phyloP scores from a whole-genome alignment of 64 coral and sea anemone genomes.

The Catalaphyllia jardinei region DNA sequence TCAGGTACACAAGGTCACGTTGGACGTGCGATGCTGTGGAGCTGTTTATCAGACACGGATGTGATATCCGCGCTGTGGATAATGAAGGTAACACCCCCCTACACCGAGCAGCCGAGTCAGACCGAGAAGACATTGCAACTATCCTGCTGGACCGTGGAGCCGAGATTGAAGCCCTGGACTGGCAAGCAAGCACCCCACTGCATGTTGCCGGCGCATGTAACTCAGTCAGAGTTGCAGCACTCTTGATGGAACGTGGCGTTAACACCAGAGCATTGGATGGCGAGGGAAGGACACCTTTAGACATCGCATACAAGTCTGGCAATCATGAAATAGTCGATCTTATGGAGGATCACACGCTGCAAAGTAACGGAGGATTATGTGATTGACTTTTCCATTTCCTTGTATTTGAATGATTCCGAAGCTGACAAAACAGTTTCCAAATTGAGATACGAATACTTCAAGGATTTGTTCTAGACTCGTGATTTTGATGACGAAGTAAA shows the following conservation, averaged over 20 bases:
- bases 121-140: constrained; percentile 54
- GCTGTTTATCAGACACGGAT: constrained; percentile 45
- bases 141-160: constrained; percentile 51
- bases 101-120: constrained; percentile 52
- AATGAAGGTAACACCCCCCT: constrained; percentile 66
- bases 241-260: constrained; percentile 25
- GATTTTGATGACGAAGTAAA: no score
- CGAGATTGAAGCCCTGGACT: constrained; percentile 26
- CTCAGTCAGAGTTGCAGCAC: constrained; percentile 15
- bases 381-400: not conserved
- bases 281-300: constrained; percentile 24
- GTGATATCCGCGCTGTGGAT: constrained; percentile 42
- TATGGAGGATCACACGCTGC: constrained; percentile 24
- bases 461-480: no score
- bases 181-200: constrained; percentile 37
- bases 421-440: not conserved
- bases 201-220: constrained; percentile 47
- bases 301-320: constrained; percentile 47
- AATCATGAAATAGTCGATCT: constrained; percentile 39
- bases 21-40: constrained; percentile 65
- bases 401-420: not conserved
- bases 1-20: constrained; percentile 10
- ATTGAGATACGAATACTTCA: no score
- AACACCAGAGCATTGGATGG: constrained; percentile 26
- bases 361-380: not conserved